These are phyloP conservation scores for Eublepharis macularius DNA, from an alignment of 2,113 vertebrate species.

Conservation along the genomic window DNA sequence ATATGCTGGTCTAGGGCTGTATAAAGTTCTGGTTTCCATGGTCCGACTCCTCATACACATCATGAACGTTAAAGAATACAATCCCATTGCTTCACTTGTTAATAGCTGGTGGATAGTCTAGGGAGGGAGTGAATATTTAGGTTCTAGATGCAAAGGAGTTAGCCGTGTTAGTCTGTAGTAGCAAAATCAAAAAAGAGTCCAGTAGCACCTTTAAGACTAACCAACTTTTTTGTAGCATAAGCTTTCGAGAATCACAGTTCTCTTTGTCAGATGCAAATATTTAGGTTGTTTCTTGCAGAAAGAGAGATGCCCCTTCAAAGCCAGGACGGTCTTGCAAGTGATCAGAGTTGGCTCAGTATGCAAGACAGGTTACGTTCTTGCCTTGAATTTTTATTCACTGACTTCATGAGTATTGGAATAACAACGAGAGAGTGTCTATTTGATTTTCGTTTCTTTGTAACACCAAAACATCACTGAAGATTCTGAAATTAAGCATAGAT, in stretches of 20 bases:
- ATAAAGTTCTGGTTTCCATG: not conserved
- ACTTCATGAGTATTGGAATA: not conserved
- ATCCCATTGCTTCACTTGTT: constrained; percentile 18
- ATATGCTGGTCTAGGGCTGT: constrained; percentile 33
- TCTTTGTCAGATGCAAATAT: too few relatives aligned
- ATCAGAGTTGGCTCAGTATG: not conserved
- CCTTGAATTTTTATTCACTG: not conserved
- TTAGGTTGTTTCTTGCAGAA: not conserved
- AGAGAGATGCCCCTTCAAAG: not conserved
- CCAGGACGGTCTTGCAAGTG: not conserved
- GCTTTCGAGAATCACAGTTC: too few relatives aligned
- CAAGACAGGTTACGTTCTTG: not conserved
- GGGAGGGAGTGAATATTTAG: not conserved
- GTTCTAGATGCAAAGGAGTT: too few relatives aligned
- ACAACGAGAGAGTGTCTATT: not conserved
- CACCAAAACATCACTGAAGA: not conserved
- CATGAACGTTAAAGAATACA: constrained; percentile 29
- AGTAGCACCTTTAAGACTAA: too few relatives aligned
- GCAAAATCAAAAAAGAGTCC: too few relatives aligned
- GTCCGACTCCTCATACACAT: not conserved
- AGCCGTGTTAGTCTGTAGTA: too few relatives aligned
- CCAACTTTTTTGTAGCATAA: too few relatives aligned
- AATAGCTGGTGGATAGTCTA: not conserved
- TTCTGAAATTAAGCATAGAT: not conserved
- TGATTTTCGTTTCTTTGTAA: not conserved